Conservation (phyloP, 2,888 invertebrate species). For the Oegoconia quadripuncta region DNA sequence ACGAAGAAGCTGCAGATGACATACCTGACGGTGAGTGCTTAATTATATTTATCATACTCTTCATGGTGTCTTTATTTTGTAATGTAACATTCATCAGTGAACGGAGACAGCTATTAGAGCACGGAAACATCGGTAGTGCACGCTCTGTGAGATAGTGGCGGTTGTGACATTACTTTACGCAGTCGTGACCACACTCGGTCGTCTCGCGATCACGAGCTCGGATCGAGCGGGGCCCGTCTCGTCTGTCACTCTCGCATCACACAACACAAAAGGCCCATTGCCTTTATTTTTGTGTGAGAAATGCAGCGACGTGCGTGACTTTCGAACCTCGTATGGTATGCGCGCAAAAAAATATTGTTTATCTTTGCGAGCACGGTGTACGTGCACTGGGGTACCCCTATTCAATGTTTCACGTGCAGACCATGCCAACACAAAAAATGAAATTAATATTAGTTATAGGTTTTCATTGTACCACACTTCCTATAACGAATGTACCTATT, state of each 20-base stretch:
- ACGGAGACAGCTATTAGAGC: constrained; percentile 12
- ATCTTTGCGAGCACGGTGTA: constrained; percentile 7
- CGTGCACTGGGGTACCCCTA: constrained; percentile 11
- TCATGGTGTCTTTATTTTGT: too few relatives aligned
- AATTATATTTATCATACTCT: constrained; percentile 2
- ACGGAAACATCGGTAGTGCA: constrained; percentile 26
- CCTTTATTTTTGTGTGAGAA: constrained; percentile 53
- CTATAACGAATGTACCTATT: constrained; percentile 17
- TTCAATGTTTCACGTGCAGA: constrained; percentile 5
- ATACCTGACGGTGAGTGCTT: constrained; percentile 61
- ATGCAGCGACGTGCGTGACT: constrained; percentile 39
- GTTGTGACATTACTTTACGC: constrained; percentile 66
- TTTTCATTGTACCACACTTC: background rate
- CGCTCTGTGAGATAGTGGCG: constrained; percentile 45
- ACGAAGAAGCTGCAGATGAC: constrained; percentile 58
- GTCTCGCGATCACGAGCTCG: constrained; percentile 51
- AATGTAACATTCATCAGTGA: constrained; percentile 11
- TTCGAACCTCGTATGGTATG: constrained; percentile 32
- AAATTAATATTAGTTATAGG: constrained; percentile 9
- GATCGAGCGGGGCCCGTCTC: constrained; percentile 38
- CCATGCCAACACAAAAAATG: constrained; percentile 1
- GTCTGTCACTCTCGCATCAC: constrained; percentile 47
- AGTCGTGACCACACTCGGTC: constrained; percentile 62
- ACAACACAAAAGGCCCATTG: constrained; percentile 41
- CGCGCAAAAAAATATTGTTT: constrained; percentile 17